Conservation (phyloP, 2,888 invertebrate genomes). For the Drosophila formosana region DNA sequence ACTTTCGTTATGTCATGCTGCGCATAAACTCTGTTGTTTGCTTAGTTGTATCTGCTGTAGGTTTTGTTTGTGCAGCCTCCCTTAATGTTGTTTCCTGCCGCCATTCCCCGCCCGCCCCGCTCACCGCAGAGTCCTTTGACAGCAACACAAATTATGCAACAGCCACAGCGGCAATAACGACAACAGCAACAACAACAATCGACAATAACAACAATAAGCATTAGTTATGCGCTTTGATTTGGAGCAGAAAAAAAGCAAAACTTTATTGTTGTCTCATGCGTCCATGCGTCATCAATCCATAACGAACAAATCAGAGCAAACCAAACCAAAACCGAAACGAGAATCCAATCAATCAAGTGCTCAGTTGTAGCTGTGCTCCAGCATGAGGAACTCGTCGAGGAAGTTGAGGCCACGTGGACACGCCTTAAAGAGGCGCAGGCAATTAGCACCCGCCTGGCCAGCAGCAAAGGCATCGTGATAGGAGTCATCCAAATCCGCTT, state of each 20-base stretch:
- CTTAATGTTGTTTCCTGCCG: conserved; percentile 52
- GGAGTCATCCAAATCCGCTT: conserved; percentile 85
- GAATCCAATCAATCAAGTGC: conserved; percentile 83
- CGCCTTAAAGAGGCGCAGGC: conserved; percentile 87
- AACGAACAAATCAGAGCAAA: background rate
- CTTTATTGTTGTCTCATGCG: conserved; percentile 60
- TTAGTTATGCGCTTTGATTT: conserved; percentile 76
- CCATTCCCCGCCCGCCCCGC: background rate
- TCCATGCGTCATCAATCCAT: conserved; percentile 33
- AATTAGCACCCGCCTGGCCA: conserved; percentile 89
- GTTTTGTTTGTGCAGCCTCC: conserved; percentile 32
- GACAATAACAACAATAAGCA: conserved; percentile 54
- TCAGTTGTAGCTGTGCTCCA: conserved; percentile 55
- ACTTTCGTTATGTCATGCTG: background rate
- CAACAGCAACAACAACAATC: conserved; percentile 15
- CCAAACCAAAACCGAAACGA: background rate
- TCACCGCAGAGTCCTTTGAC: conserved; percentile 43
- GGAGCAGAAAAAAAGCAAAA: conserved; percentile 26
- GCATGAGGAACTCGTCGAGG: conserved; percentile 85
- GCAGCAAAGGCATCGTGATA: conserved; percentile 88
- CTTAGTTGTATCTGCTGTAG: conserved; percentile 12
- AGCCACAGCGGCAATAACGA: conserved; percentile 41
- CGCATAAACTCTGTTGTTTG: conserved; percentile 33
- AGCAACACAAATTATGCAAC: conserved; percentile 70
- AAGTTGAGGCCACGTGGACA: conserved; percentile 88